Evolutionary conservation across 2,113 vertebrate genomes (phyloP), one percentile per base, ranked within the genome.

Genomic region (Melierax canorus): DNA sequence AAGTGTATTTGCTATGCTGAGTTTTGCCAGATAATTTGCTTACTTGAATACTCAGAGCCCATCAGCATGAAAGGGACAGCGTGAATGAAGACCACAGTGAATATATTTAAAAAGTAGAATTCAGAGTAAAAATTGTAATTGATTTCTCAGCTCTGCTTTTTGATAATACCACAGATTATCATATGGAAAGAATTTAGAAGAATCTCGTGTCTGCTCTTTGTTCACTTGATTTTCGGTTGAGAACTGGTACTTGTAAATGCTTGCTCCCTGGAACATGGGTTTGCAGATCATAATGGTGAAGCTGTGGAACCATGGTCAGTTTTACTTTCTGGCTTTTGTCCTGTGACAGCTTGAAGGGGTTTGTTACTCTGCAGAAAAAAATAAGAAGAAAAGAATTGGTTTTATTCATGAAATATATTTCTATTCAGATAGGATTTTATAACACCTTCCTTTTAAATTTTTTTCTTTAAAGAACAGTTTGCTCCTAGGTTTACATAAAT

Each of bases 101-200:
- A 97, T 92, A 72, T 21, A 85, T 92, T 86, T 72, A 32, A 72
- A 68, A 81, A 85, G 66, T 62, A 43, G 77, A 92, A 91, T 89
- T 77, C 84, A 41, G 78, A 92, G 74, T 86, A 62, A 83, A 92
- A 90, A 75, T 39, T 89, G 63, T 87, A 72, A 89, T 87, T 89
- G 84, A 91, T 96, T 95, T 93, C 84, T 87, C 91, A 85, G 73
- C 77, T 94, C 91, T 94, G 77, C 79, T 87, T 92, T 94, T 89
- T 94, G 84, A 75, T 94, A 89, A 82, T 87, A 71, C 84, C 86
- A 73, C 53, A 87, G 68, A 94, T 96, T 93, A 93, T 88, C 74
- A 73, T 76, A 90, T 72, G 81, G 96, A 96, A 92, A 95, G 43
- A 82, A 73, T 88, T 85, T 62, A 45, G 50, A 75, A 89, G 66